These are phyloP conservation scores for Mohoua ochrocephala DNA, from an alignment of 2,113 vertebrate species.

Conservation along the genomic window DNA sequence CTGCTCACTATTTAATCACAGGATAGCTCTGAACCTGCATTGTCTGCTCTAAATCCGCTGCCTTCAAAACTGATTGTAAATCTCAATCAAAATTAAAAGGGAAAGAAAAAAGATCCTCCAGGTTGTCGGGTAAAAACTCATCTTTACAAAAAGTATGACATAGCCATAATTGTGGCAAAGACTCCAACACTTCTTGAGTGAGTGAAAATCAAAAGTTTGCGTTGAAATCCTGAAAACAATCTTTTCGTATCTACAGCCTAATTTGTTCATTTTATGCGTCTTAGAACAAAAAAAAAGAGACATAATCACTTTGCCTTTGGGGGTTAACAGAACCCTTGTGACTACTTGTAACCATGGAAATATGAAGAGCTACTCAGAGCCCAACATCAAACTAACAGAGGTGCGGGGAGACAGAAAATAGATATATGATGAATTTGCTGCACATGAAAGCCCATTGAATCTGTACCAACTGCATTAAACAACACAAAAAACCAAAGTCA, in stretches of 20 bases:
- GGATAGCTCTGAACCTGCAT: not conserved
- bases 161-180: not conserved
- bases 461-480: constrained; percentile 40
- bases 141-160: not conserved
- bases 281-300: not conserved
- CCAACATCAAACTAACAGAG: constrained; percentile 30
- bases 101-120: not conserved
- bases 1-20: not conserved
- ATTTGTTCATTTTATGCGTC: not conserved
- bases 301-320: not conserved
- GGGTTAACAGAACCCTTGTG: constrained; percentile 19
- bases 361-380: constrained; percentile 32
- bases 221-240: not conserved
- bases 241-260: not conserved
- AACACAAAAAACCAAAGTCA: constrained; percentile 40
- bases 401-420: constrained; percentile 56
- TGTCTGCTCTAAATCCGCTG: not conserved
- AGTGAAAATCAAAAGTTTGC: not conserved
- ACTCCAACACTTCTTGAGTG: not conserved
- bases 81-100: not conserved
- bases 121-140: not conserved
- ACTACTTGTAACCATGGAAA: constrained; percentile 56
- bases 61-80: not conserved
- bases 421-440: constrained; percentile 42
- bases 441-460: constrained; percentile 48